phyloP scores from a whole-genome alignment of 1,140 invertebrate species.

The Muscidifurax raptorellus region DNA sequence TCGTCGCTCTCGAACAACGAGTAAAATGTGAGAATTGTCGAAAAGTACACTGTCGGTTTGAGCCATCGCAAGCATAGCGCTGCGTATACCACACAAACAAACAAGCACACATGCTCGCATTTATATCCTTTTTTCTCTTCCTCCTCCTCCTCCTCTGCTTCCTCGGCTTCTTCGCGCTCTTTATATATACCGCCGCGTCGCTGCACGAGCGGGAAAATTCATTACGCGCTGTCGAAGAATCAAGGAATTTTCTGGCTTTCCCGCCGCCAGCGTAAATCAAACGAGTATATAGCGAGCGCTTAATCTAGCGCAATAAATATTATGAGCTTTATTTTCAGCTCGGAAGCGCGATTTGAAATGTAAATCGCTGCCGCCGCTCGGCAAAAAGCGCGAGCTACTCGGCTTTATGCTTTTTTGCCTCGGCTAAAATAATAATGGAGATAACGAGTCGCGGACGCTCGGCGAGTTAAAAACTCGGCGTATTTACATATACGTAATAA shows the following conservation, averaged over 20 bases:
- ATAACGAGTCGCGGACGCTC: not conserved
- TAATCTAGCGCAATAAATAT: constrained; percentile 43
- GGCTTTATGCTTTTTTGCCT: not conserved
- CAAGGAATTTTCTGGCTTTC: constrained; percentile 30
- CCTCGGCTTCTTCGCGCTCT: not conserved
- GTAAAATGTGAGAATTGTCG: not conserved
- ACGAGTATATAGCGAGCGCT: not conserved
- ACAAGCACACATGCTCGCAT: not conserved
- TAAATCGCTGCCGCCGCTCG: constrained; percentile 10
- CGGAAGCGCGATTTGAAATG: constrained; percentile 32
- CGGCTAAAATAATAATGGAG: constrained; percentile 9
- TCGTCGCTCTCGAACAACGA: not conserved
- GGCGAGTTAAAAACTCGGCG: not conserved
- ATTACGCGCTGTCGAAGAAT: constrained; percentile 33
- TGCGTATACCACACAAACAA: not conserved
- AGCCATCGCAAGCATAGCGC: not conserved
- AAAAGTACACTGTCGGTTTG: constrained; percentile 2
- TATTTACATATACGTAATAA: constrained; percentile 27
- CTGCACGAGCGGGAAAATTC: not conserved
- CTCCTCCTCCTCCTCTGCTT: not conserved
- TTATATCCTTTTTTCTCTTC: not conserved
- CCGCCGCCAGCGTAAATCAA: constrained; percentile 25
- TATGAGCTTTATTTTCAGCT: constrained; percentile 34
- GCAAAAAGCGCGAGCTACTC: not conserved
- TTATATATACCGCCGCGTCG: not conserved